Evolutionary conservation across 2,797 vertebrate genomes (phyloP).

Genomic region (Coracias cyanogaster): DNA sequence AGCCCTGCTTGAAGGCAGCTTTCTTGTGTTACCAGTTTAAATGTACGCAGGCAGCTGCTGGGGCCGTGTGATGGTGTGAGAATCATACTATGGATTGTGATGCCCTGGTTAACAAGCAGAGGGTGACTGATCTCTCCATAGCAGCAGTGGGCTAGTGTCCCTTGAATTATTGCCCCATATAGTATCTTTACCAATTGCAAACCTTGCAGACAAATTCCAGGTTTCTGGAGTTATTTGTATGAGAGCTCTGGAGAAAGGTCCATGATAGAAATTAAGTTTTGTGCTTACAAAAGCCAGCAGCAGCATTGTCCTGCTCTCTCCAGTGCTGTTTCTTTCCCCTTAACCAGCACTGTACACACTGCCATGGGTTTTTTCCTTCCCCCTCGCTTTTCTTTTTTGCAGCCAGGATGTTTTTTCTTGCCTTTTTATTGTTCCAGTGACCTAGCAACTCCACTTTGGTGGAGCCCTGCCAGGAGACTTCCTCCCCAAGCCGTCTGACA

Average conservation of each 20-base stretch:
- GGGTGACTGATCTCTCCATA: not conserved
- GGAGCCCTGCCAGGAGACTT: constrained; percentile 80
- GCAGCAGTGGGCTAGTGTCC: not conserved
- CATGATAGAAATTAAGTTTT: not conserved
- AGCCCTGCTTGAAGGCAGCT: not conserved
- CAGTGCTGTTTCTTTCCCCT: not conserved
- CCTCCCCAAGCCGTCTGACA: constrained; percentile 72
- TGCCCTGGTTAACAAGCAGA: not conserved
- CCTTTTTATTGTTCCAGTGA: constrained; percentile 82
- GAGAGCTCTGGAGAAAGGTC: not conserved
- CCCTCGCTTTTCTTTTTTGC: constrained; percentile 53
- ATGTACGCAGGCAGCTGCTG: not conserved
- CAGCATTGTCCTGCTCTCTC: not conserved
- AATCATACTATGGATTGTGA: fast-evolving
- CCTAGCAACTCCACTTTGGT: constrained; percentile 79
- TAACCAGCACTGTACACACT: not conserved
- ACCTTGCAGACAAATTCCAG: not conserved
- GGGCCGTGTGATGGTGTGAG: not conserved
- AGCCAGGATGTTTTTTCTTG: constrained; percentile 85
- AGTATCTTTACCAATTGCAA: not conserved
- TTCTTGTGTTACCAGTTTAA: not conserved
- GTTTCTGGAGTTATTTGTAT: not conserved
- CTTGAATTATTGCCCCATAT: not conserved
- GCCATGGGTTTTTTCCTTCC: not conserved
- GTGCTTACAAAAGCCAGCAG: not conserved